Conservation (phyloP, 2,888 invertebrate species). For the Geophilus truncorum region DNA sequence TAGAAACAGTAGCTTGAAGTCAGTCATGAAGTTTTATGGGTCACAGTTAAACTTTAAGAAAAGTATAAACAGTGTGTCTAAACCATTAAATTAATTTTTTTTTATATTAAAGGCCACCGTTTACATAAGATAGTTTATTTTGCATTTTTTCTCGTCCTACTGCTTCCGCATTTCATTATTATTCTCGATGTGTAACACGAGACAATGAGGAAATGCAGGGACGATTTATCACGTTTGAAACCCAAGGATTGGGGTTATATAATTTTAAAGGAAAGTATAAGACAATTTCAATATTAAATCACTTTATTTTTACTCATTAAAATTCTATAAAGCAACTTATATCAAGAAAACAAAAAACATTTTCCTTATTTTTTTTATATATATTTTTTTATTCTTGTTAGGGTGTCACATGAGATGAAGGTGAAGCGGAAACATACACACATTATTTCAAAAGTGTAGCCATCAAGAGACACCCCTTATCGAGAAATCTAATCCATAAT, state of each 20-base stretch:
- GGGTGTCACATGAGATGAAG: background rate
- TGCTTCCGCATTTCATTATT: background rate
- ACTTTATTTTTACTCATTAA: too few species aligned
- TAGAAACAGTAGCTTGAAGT: too few species aligned
- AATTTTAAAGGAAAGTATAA: background rate
- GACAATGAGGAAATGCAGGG: background rate
- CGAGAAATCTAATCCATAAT: background rate
- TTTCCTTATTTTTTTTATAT: too few species aligned
- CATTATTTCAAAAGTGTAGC: background rate
- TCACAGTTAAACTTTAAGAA: too few species aligned
- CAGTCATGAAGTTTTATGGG: too few species aligned
- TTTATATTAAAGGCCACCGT: too few species aligned
- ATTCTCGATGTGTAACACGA: background rate
- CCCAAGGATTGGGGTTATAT: background rate
- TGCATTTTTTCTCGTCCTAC: background rate
- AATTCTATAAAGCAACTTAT: too few species aligned
- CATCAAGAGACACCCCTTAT: background rate
- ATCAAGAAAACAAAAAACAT: too few species aligned
- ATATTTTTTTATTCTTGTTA: background rate
- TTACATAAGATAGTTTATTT: too few species aligned
- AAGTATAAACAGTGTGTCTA: too few species aligned
- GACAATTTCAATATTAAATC: background rate
- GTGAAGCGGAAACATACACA: background rate
- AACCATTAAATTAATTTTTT: too few species aligned
- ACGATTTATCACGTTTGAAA: background rate